These are phyloP conservation scores for Aproaerema taeniolella DNA, from an alignment of 2,888 invertebrate species.

Conservation along the genomic window DNA sequence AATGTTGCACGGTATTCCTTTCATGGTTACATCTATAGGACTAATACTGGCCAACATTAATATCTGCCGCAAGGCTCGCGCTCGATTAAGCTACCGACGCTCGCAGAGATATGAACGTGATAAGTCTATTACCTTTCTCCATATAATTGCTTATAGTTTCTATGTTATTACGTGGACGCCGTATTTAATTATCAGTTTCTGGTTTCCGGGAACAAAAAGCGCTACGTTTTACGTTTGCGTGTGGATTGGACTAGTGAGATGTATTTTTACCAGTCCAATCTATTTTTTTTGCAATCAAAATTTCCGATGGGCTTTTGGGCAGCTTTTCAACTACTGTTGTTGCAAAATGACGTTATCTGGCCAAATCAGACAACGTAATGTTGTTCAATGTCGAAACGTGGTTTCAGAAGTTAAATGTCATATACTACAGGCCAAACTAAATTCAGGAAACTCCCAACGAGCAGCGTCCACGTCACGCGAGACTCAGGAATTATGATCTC, in stretches of 20 bases:
- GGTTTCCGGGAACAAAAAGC: conserved; percentile 64
- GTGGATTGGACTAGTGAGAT: conserved; percentile 83
- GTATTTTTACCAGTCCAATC: conserved; percentile 81
- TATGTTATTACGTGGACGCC: conserved; percentile 83
- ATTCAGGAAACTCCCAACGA: conserved; percentile 64
- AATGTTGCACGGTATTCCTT: conserved; percentile 78
- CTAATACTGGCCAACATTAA: conserved; percentile 69
- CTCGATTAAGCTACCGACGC: conserved; percentile 77
- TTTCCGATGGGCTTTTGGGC: conserved; percentile 84
- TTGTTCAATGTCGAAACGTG: no score
- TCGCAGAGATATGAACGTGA: conserved; percentile 80
- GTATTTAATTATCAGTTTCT: conserved; percentile 78
- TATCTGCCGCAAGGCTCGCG: conserved; percentile 68
- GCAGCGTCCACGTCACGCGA: conserved; percentile 25
- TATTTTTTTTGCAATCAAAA: conserved; percentile 80
- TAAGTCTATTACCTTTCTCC: conserved; percentile 78
- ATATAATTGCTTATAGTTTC: conserved; percentile 80
- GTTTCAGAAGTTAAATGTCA: no score
- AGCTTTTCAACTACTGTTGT: conserved; percentile 87
- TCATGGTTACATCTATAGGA: conserved; percentile 70
- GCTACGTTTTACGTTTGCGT: conserved; percentile 80
- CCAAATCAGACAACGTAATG: no score
- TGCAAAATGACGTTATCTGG: conserved; percentile 82
- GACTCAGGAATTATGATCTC: conserved; percentile 34
- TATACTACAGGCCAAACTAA: conserved; percentile 72